A percentile compares a stretch with the other conserved stretches of the same genome.
phyloP scores from a whole-genome alignment of 2,797 vertebrate species.

The Carcharodon carcharias region DNA sequence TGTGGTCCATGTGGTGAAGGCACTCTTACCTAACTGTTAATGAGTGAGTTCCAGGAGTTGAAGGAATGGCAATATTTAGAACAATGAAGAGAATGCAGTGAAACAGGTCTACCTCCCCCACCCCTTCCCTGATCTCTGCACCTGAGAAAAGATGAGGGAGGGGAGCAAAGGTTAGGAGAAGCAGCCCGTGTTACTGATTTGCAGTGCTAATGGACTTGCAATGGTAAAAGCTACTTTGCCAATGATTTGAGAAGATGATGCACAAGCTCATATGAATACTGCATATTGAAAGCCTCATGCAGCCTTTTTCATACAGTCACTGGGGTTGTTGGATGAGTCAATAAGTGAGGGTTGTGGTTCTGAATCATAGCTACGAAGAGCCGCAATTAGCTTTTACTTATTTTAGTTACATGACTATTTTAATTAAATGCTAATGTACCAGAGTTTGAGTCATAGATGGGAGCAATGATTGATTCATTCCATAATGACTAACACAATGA shows the following conservation, averaged over 20 bases:
- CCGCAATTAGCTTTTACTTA: background rate
- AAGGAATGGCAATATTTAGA: background rate
- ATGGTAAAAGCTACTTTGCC: background rate
- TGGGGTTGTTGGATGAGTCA: background rate
- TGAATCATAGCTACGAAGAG: background rate
- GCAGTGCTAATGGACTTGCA: background rate
- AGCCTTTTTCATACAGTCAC: background rate
- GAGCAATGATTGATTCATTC: background rate
- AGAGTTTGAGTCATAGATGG: background rate
- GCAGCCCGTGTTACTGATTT: background rate
- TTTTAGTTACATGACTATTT: background rate
- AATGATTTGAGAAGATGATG: background rate
- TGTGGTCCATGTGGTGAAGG: background rate
- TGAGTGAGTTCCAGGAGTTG: background rate
- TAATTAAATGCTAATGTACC: background rate
- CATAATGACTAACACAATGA: background rate
- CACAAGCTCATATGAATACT: background rate
- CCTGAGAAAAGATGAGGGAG: background rate
- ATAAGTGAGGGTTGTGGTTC: background rate
- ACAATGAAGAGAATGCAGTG: background rate
- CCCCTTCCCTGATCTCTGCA: background rate
- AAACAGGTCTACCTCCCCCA: background rate
- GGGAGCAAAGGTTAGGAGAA: background rate
- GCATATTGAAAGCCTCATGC: background rate
- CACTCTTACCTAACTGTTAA: background rate